phyloP scores from a whole-genome alignment of 2,113 vertebrate genomes.

The Chascanopsetta lugubris region DNA sequence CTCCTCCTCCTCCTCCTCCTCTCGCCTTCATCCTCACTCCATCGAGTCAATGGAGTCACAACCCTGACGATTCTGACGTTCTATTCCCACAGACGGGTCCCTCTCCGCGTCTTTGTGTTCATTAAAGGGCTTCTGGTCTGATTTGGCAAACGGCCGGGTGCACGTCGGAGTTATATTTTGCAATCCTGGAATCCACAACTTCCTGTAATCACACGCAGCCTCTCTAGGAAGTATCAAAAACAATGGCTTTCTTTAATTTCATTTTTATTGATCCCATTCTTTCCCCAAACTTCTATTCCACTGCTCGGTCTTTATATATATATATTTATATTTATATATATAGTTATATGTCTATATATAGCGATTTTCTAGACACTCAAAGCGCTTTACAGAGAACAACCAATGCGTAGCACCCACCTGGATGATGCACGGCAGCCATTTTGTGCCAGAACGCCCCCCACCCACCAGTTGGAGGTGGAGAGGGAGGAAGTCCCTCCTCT shows the following conservation, averaged over 20 bases:
- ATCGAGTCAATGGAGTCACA: slow-evolving; percentile 37
- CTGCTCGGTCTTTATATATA: slow-evolving; percentile 26
- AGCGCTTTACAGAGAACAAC: no score
- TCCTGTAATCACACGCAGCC: slow-evolving; percentile 33
- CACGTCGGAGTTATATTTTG: slow-evolving; percentile 19
- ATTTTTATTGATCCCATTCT: slow-evolving; percentile 35
- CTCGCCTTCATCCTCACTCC: slow-evolving; percentile 27
- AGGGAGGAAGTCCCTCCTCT: no score
- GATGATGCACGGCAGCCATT: no score
- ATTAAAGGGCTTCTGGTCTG: slow-evolving; percentile 56
- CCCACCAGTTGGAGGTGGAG: no score
- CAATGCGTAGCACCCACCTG: no score
- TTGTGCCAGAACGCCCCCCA: no score
- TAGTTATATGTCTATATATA: no score
- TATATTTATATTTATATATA: slow-evolving; percentile 6
- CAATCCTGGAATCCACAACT: background rate
- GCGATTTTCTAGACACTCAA: no score
- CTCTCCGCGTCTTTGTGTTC: slow-evolving; percentile 63
- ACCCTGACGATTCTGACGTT: background rate
- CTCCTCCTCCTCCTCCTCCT: no score
- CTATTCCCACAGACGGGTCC: background rate
- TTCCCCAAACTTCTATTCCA: slow-evolving; percentile 19
- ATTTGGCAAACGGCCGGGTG: slow-evolving; percentile 46
- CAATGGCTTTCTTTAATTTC: slow-evolving; percentile 34
- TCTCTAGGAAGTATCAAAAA: slow-evolving; percentile 22